Evolutionary conservation across 2,113 vertebrate genomes (phyloP), one percentile per base, ranked within the genome.

Genomic region (Perognathus longimembris): DNA sequence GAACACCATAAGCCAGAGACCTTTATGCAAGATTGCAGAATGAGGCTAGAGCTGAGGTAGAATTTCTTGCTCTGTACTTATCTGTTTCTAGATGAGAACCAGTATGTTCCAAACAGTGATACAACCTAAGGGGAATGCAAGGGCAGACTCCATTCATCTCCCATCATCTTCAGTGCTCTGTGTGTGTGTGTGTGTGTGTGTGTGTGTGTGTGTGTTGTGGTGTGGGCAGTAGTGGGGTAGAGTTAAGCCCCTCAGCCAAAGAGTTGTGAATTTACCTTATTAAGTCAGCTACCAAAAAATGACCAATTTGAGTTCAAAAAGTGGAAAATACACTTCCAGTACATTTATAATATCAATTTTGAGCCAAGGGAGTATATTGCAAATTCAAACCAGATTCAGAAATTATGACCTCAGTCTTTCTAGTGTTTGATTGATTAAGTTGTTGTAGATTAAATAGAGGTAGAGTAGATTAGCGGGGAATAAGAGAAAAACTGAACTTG

Each of bases 321-420:
- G 40, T 79, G 1, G 42, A 95, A 89, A 93, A 78, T 10, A 80
- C 6, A 7, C 38, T 86, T 61, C 71, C 28, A 90, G 26, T 57
- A 77, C 76, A 77, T 71, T 88, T 66, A 77, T 9, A 93, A 34
- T 59, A 86, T 93, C 91, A 90, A 93, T 85, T 92, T 76, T 87
- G 73, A 87, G 64, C 86, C 63, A 73, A 90, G n/a, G 74, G 42
- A 90, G 69, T 64, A 89, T 88, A 86, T 88, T 30, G 17, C 69
- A 93, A 93, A 95, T 89, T 91, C 92, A 93, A 95, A 93, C 73
- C 89, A 94, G 92, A 93, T 86, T 91, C 90, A 91, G 59, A 91
- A 91, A 92, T 95, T 70, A 82, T 92, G 91, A 95, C 28, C 74
- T 95, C 76, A 71, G 85, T 80, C 88, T 94, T 86, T 90, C 70